Base-by-base conservation (phyloP, 2,888 invertebrate genomes). In the Amaurobius ferox region DNA sequence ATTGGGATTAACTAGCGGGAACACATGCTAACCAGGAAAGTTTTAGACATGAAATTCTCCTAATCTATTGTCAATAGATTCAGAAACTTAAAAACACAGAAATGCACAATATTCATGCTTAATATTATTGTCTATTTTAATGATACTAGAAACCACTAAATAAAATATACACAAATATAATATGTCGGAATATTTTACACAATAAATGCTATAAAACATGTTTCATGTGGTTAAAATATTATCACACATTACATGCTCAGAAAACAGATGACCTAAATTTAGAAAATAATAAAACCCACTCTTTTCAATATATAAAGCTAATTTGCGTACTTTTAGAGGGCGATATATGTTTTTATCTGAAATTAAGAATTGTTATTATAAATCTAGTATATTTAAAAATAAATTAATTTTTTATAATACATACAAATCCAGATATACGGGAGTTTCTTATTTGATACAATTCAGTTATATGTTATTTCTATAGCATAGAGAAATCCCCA, bases 71-170 rank as follows among this genome's bases (percentile, higher is more conserved):
- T 35, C 19, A 35, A 29, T 67, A 19, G 26, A n/a, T n/a, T 23
- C 35, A 62, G 23, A 32, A 66, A 66, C 66, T 28, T 62, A 28
- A 39, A 23, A 35, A 67, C 39, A 35, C 35, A 67, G 26, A n/a
- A 67, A 35, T 35, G 67, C 30, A 64, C 23, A 55, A 55, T 55
- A 55, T 55, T 23, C 19, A 55, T 23, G 55, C 55, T 55, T 55
- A 23, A 23, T 23, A 3, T 23, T 3, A 23, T 23, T 6, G 2
- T n/a, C 5, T 55, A 3, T 55, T 23, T 55, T 3, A 55, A 19
- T 55, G 19, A 55, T 55, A 55, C 23, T 55, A 55, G 55, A 23
- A 55, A 5, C 11, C 23, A 19, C 23, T 23, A 55, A 19, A 23
- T 16, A 55, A 55, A 55, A 55, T 23, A 23, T 55, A 55, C 23